Percentiles rank a stretch among this genome's conserved stretches.
Conservation (phyloP, 1,140 invertebrate species). For the Bicyclus anynana region DNA sequence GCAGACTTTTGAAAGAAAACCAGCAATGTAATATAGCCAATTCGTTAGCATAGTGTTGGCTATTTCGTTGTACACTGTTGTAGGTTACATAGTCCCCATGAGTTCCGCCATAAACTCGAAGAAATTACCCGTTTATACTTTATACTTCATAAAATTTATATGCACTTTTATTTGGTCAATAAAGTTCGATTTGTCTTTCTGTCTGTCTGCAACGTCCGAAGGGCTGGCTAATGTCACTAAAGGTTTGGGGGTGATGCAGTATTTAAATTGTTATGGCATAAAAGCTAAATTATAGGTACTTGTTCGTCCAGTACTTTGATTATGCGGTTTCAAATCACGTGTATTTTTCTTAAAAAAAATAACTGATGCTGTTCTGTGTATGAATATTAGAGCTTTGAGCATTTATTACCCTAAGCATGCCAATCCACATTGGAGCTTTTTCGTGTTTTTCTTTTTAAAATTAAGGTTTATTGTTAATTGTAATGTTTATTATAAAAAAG, state of each 20-base stretch:
- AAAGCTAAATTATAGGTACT: no score
- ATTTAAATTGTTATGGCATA: slow-evolving; percentile 23
- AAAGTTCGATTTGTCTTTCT: slow-evolving; percentile 63
- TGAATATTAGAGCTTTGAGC: no score
- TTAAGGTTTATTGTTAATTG: no score
- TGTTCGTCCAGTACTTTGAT: no score
- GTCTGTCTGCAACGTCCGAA: slow-evolving; percentile 33
- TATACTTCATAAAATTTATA: slow-evolving; percentile 73
- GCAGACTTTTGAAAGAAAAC: no score
- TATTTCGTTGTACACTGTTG: slow-evolving; percentile 14
- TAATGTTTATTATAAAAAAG: no score
- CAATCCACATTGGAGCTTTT: no score
- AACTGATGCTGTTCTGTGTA: no score
- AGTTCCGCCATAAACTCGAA: slow-evolving; percentile 58
- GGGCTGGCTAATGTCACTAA: neutral
- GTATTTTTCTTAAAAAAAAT: no score
- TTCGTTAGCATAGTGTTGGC: neutral
- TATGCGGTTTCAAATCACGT: no score
- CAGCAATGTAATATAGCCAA: slow-evolving; percentile 24
- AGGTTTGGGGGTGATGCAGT: slow-evolving; percentile 16
- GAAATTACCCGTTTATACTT: slow-evolving; percentile 51
- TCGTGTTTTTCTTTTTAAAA: no score
- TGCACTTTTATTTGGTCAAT: slow-evolving; percentile 66
- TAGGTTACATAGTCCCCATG: slow-evolving; percentile 39
- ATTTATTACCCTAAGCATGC: no score